These are phyloP conservation scores for Heliconius melpomene DNA, from an alignment of 1,140 invertebrate species.

Conservation along the genomic window DNA sequence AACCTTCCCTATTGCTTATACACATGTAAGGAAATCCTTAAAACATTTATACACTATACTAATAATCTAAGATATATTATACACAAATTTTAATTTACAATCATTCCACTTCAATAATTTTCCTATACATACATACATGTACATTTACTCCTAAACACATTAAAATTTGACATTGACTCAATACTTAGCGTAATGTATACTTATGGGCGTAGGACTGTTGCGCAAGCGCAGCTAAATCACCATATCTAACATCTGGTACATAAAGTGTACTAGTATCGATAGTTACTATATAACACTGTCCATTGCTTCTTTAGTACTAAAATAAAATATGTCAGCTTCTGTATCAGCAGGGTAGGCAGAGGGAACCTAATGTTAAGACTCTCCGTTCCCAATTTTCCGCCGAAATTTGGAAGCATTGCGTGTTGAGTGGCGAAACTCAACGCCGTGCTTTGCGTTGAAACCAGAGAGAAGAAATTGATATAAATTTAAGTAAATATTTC, in stretches of 20 bases:
- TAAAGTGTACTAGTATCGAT: not conserved
- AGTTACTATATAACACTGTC: not conserved
- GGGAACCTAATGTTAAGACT: too few relatives aligned
- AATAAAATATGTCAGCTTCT: not conserved
- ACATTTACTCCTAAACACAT: not conserved
- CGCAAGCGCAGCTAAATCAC: constrained; percentile 32
- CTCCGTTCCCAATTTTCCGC: too few relatives aligned
- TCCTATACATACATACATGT: not conserved
- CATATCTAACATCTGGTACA: constrained; percentile 37
- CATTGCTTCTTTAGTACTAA: not conserved
- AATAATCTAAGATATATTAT: too few relatives aligned
- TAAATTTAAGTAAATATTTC: too few relatives aligned
- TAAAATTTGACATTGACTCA: constrained; percentile 14
- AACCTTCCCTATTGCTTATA: too few relatives aligned
- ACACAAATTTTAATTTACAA: not conserved
- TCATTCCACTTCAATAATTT: not conserved
- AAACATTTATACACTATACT: too few relatives aligned
- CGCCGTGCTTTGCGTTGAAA: too few relatives aligned
- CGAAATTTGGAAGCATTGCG: too few relatives aligned
- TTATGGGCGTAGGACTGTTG: constrained; percentile 17
- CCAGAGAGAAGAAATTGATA: too few relatives aligned
- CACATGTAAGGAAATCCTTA: too few relatives aligned
- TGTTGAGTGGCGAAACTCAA: too few relatives aligned
- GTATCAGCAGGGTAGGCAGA: too few relatives aligned
- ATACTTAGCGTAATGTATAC: not conserved